Evolutionary conservation across 2,888 invertebrate species (phyloP).

Genomic region (Lottia scabra): DNA sequence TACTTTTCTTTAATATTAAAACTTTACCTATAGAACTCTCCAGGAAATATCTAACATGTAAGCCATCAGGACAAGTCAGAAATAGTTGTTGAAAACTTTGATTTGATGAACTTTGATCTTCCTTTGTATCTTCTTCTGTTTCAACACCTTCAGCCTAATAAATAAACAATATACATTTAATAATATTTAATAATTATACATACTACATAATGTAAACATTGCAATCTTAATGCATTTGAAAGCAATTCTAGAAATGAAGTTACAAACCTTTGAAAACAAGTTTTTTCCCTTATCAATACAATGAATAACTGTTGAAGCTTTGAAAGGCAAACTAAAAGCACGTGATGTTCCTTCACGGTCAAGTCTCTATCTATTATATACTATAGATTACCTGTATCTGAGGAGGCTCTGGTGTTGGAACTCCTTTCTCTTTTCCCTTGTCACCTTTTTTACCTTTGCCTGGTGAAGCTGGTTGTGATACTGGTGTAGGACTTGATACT

Average conservation of each 20-base stretch:
- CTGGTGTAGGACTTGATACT: slow-evolving; percentile 39
- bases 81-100: slow-evolving; percentile 64
- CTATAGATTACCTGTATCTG: slow-evolving; percentile 19
- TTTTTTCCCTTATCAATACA: too few species aligned
- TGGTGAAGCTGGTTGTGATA: slow-evolving; percentile 35
- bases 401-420: slow-evolving; percentile 51
- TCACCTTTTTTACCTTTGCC: slow-evolving; percentile 23
- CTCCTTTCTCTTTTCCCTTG: slow-evolving; percentile 29
- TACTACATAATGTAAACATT: background rate
- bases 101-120: slow-evolving; percentile 16
- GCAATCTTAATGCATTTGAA: background rate
- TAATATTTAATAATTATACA: too few species aligned
- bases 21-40: slow-evolving; percentile 60
- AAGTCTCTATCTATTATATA: too few species aligned
- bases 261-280: too few species aligned
- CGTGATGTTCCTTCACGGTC: too few species aligned
- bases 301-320: too few species aligned
- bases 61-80: slow-evolving; percentile 66
- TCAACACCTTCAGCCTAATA: slow-evolving; percentile 29
- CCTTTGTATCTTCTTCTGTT: slow-evolving; percentile 35
- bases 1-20: too few species aligned
- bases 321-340: too few species aligned
- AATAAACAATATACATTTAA: too few species aligned
- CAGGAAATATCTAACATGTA: slow-evolving; percentile 59
- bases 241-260: too few species aligned